Conservation (phyloP, 2,113 vertebrate species). For the Spilogale gracilis region DNA sequence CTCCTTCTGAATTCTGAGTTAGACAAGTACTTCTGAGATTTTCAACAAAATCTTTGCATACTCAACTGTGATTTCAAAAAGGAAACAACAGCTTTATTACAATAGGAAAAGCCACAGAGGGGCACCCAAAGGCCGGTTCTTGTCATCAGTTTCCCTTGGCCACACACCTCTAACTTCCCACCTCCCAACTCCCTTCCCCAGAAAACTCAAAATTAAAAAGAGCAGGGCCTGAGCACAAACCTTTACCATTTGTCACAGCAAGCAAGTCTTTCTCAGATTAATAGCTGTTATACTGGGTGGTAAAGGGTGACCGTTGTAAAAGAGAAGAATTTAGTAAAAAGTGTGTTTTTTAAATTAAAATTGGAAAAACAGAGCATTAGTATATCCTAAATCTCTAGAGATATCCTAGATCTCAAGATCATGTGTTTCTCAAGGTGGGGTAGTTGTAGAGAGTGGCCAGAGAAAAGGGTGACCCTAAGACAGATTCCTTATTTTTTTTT, state of each 20-base stretch:
- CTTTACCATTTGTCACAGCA: background rate
- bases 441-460: background rate
- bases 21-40: constrained; percentile 19
- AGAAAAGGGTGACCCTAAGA: background rate
- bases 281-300: background rate
- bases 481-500: background rate
- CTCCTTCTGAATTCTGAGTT: constrained; percentile 54
- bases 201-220: background rate
- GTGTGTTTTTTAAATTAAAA: background rate
- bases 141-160: background rate
- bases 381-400: too few species aligned
- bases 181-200: background rate
- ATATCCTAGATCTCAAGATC: background rate
- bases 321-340: background rate
- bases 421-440: background rate
- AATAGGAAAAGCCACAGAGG: background rate
- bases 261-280: background rate
- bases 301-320: background rate
- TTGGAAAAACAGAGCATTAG: background rate
- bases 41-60: background rate
- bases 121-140: background rate
- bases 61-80: background rate
- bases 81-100: background rate
- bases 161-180: background rate
- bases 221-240: background rate